Evolutionary conservation across 2,113 vertebrate genomes (phyloP), one percentile per base, ranked within the genome.

Genomic region (Leptobrachium leishanense): DNA sequence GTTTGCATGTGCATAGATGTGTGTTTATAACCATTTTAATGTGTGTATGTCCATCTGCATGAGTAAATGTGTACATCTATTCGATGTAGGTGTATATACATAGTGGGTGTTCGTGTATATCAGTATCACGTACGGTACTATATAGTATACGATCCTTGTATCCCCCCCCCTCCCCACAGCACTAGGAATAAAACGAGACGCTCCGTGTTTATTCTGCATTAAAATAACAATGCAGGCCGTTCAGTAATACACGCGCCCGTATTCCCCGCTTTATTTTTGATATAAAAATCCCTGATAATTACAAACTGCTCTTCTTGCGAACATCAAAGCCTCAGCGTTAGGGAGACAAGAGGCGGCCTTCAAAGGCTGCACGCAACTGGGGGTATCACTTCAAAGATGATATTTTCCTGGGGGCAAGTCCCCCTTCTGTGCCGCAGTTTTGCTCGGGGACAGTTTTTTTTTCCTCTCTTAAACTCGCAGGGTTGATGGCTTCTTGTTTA

Each of bases 361-460:
- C 66, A 79, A 74, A 88, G 88, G 1, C 82, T 83, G 84, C 79
- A 74, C 74, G 82, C 86, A 85, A 83, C 77, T 87, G 80, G 74
- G 88, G 86, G 87, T 86, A 81, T 68, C 43, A 83, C 88, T 90
- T 90, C 88, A 91, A 89, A 92, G 88, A 82, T 76, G 81, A 81
- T 82, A 70, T 81, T 84, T 75, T 82, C 79, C 86, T 75, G 85
- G 87, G 84, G 85, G 79, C 82, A 57, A 77, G 84, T 85, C 88
- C 72, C 72, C 83, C 83, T 86, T 87, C 86, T 82, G 84, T 84
- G 86, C 84, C 71, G 82, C 82, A n/a, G 0, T 77, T 68, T 75
- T 83, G 77, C 85, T 86, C 81, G 85, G 84, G 81, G 85, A 86
- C 68, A 85, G 70, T 83, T 86, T 83, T 84, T 72, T 64, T 82